Conservation (phyloP, 2,888 invertebrate genomes). For the Phaedon cochleariae region DNA sequence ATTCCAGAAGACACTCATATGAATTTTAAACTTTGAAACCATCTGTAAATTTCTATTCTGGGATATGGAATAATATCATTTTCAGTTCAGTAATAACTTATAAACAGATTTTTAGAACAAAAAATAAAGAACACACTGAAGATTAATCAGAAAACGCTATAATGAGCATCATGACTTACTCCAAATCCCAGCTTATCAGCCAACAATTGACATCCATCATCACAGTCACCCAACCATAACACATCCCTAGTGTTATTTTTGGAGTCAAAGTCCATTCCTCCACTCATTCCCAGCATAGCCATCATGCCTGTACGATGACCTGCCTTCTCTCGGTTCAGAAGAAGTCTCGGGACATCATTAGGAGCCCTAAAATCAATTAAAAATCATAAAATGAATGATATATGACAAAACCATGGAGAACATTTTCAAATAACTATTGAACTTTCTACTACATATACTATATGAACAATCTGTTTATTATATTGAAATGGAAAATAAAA, state of each 20-base stretch:
- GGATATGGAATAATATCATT: too few relatives aligned
- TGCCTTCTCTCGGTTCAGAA: conserved; percentile 87
- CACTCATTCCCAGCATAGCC: conserved; percentile 61
- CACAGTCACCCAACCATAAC: conserved; percentile 84
- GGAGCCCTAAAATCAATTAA: conserved; percentile 65
- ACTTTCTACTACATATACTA: too few relatives aligned
- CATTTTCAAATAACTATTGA: neutral
- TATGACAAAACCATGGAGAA: neutral
- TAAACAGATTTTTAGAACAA: too few relatives aligned
- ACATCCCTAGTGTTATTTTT: conserved; percentile 75
- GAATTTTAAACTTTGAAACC: too few relatives aligned
- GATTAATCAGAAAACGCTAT: too few relatives aligned
- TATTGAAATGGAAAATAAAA: too few relatives aligned
- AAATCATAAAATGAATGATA: neutral
- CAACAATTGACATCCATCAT: conserved; percentile 77
- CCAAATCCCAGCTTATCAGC: conserved; percentile 84
- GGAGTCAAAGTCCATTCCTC: conserved; percentile 75
- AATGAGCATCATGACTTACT: conserved; percentile 69
- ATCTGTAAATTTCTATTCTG: too few relatives aligned
- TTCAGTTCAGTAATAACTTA: too few relatives aligned
- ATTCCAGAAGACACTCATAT: too few relatives aligned
- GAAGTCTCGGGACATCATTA: conserved; percentile 78
- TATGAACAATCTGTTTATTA: too few relatives aligned
- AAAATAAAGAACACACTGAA: too few relatives aligned
- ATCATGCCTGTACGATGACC: conserved; percentile 61